A percentile compares a stretch with the other conserved stretches of the same genome.
phyloP scores from a whole-genome alignment of 2,888 invertebrate genomes.

The Hypsopygia costalis region DNA sequence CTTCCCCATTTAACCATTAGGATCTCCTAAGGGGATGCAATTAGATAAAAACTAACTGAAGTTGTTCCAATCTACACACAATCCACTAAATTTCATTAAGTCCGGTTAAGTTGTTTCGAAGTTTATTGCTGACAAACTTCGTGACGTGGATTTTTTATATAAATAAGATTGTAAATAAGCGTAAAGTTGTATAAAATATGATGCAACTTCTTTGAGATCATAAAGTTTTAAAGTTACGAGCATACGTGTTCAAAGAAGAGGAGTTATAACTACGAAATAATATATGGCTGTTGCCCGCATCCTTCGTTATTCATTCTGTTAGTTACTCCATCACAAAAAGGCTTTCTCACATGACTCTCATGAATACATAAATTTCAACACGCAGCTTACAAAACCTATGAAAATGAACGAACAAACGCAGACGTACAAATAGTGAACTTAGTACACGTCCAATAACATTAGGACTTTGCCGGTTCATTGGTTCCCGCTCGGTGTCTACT shows the following conservation, averaged over 20 bases:
- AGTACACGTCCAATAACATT: constrained; percentile 16
- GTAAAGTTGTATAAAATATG: background rate
- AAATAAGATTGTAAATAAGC: no score
- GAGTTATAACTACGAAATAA: background rate
- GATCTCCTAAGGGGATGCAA: no score
- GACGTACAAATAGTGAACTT: constrained; percentile 16
- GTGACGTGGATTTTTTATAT: no score
- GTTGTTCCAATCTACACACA: no score
- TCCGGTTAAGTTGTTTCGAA: no score
- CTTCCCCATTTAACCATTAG: no score
- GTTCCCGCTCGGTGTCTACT: constrained; percentile 13
- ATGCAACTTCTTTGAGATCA: background rate
- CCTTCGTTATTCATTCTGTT: background rate
- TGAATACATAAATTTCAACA: background rate
- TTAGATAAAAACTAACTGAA: no score
- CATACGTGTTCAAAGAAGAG: background rate
- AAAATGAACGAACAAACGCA: constrained; percentile 5
- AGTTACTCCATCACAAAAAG: background rate
- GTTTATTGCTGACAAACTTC: no score
- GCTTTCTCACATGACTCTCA: background rate
- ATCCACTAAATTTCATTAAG: no score
- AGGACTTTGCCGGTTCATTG: constrained; percentile 27
- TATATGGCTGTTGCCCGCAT: background rate
- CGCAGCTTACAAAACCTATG: background rate
- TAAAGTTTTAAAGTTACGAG: background rate